Evolutionary conservation across 2,888 invertebrate genomes (phyloP).

Genomic region (Amphipyra tragopoginis): DNA sequence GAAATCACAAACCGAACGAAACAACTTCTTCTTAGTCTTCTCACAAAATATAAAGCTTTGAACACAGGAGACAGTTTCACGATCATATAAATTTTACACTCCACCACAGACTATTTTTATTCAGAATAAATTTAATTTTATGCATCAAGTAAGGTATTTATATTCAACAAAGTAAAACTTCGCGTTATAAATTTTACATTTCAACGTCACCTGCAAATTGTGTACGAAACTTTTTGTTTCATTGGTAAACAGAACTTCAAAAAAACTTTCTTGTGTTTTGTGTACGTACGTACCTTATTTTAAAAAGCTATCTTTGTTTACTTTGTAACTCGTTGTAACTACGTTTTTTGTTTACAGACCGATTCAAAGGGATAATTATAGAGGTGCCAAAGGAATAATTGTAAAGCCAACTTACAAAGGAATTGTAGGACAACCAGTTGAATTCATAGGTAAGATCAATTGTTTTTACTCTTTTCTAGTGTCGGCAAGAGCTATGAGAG

Average conservation of each 20-base stretch:
- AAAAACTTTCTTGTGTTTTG: slow-evolving; percentile 3
- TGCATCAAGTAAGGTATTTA: no score
- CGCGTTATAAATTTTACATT: slow-evolving; percentile 21
- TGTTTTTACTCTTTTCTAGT: no score
- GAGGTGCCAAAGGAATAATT: slow-evolving; percentile 95
- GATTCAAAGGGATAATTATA: slow-evolving; percentile 91
- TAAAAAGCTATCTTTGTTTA: slow-evolving; percentile 5
- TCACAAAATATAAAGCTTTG: slow-evolving; percentile 64
- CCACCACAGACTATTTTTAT: slow-evolving; percentile 49
- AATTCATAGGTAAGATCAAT: slow-evolving; percentile 95
- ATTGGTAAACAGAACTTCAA: slow-evolving; percentile 20
- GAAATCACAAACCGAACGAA: slow-evolving; percentile 18
- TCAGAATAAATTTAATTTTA: slow-evolving; percentile 31
- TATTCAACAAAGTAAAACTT: not conserved
- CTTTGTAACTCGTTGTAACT: slow-evolving; percentile 42
- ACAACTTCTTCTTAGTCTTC: slow-evolving; percentile 23
- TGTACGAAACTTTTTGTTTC: slow-evolving; percentile 31
- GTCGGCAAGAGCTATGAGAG: no score
- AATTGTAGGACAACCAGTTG: slow-evolving; percentile 96
- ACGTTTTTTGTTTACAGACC: slow-evolving; percentile 78
- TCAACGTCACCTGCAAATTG: slow-evolving; percentile 31
- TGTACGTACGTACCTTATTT: no score
- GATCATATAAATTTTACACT: slow-evolving; percentile 66
- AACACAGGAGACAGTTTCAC: slow-evolving; percentile 60
- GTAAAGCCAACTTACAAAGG: slow-evolving; percentile 94